phyloP scores from a whole-genome alignment of 2,113 vertebrate species.

The Toxotes chatareus region DNA sequence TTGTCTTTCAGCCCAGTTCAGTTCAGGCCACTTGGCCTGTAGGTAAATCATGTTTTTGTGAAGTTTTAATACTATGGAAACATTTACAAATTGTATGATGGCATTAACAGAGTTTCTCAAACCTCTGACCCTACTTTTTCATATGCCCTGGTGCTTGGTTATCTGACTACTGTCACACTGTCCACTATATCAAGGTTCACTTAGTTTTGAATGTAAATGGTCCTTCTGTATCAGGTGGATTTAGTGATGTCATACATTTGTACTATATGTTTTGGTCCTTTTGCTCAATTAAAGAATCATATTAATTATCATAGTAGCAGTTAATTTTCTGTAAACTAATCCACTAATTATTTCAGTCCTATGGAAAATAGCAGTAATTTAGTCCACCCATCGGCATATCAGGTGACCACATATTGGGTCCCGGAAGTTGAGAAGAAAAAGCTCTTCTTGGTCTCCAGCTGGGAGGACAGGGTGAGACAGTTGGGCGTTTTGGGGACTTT shows the following conservation, averaged over 20 bases:
- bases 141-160: too few relatives aligned
- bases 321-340: neutral
- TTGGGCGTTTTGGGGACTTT: neutral
- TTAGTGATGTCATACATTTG: too few relatives aligned
- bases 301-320: neutral
- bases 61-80: conserved; percentile 9
- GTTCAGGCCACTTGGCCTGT: too few relatives aligned
- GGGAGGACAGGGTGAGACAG: neutral
- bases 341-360: neutral
- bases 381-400: neutral
- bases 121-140: neutral
- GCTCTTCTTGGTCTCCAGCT: neutral
- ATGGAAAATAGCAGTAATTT: neutral
- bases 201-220: too few relatives aligned
- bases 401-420: neutral
- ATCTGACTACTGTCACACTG: too few relatives aligned
- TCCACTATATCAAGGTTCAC: too few relatives aligned
- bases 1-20: neutral
- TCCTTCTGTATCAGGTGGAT: too few relatives aligned
- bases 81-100: neutral
- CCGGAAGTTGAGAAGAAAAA: neutral
- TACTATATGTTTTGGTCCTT: neutral
- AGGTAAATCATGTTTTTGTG: neutral
- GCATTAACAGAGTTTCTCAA: too few relatives aligned
- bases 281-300: neutral